Evolutionary conservation across 1,140 invertebrate species (phyloP).

Genomic region (Schlechtendalia chinensis): DNA sequence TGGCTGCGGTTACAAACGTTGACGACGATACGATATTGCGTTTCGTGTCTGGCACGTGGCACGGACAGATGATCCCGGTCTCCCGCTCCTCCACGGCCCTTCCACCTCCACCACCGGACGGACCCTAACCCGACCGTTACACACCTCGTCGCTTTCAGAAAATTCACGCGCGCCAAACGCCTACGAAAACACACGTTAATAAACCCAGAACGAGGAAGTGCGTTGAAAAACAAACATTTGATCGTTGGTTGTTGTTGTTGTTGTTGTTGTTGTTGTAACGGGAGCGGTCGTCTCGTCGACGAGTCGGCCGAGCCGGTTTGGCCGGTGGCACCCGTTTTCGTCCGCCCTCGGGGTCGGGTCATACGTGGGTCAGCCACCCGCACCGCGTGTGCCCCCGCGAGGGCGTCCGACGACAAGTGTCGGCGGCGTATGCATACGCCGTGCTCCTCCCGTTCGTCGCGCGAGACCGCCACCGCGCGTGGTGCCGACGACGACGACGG

Average conservation of each 20-base stretch:
- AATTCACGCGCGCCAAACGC: no score
- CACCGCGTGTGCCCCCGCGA: background rate
- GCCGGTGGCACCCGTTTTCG: constrained; percentile 22
- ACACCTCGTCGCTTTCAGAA: no score
- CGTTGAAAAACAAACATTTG: no score
- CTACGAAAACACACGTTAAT: no score
- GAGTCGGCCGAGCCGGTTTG: constrained; percentile 35
- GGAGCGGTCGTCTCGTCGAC: background rate
- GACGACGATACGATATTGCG: no score
- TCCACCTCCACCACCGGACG: no score
- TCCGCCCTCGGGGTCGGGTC: constrained; percentile 40
- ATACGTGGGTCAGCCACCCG: constrained; percentile 16
- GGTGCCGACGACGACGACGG: background rate
- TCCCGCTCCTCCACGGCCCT: no score
- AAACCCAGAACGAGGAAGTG: constrained; percentile 22
- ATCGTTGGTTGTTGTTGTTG: background rate
- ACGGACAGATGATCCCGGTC: no score
- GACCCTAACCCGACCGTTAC: no score
- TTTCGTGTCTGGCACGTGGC: no score
- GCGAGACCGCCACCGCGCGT: background rate
- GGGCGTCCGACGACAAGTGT: constrained; percentile 12
- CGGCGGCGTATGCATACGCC: background rate
- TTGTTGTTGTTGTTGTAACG: background rate
- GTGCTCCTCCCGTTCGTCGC: background rate
- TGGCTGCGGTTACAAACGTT: no score